Percentiles rank a stretch among this genome's conserved stretches.
phyloP scores from a whole-genome alignment of 1,140 invertebrate genomes.

The Polyergus mexicanus region DNA sequence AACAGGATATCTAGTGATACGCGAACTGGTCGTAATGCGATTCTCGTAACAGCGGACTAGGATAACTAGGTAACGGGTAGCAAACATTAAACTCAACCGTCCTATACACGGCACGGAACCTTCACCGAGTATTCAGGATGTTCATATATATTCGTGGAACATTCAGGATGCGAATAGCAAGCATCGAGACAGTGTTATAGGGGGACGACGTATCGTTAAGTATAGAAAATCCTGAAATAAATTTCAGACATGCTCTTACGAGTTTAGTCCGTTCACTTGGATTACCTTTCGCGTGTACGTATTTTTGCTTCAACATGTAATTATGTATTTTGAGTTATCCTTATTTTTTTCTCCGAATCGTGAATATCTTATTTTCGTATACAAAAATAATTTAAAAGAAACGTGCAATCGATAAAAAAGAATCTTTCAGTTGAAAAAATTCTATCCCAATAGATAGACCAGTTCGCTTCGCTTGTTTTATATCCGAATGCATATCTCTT shows the following conservation, averaged over 20 bases:
- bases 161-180: constrained; percentile 34
- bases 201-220: constrained; percentile 43
- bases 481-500: constrained; percentile 11
- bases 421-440: neutral
- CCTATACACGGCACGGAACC: constrained; percentile 66
- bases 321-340: neutral
- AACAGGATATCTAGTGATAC: constrained; percentile 75
- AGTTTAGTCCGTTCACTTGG: neutral
- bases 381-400: neutral
- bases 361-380: neutral
- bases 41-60: constrained; percentile 81
- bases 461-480: constrained; percentile 51
- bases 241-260: constrained; percentile 24
- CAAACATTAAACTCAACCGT: constrained; percentile 80
- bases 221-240: constrained; percentile 14
- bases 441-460: constrained; percentile 24
- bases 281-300: neutral
- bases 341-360: neutral
- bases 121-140: constrained; percentile 71
- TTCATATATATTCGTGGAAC: constrained; percentile 32
- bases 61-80: constrained; percentile 85
- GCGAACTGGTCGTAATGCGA: constrained; percentile 81
- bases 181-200: constrained; percentile 61
- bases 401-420: neutral
- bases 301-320: neutral